A percentile compares a stretch with the other conserved stretches of the same genome.
Evolutionary conservation across 1,140 invertebrate genomes (phyloP).

Genomic region (Ylistrum balloti): DNA sequence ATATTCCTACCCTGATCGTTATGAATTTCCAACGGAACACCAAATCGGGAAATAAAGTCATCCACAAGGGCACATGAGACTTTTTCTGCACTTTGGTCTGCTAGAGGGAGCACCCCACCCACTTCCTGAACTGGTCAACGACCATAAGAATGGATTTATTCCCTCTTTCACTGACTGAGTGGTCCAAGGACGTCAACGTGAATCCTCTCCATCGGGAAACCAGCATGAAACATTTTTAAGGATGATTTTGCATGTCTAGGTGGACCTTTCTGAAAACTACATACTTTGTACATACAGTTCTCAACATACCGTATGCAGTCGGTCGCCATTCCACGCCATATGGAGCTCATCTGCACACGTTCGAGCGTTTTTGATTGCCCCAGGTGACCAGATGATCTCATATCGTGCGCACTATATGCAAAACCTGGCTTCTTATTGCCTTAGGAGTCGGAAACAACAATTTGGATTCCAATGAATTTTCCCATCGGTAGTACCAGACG

Average conservation of each 20-base stretch:
- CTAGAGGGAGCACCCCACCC: slow-evolving; percentile 54
- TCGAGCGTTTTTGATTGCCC: no score
- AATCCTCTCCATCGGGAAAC: slow-evolving; percentile 37
- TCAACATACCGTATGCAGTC: no score
- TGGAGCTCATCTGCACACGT: no score
- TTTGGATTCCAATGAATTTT: no score
- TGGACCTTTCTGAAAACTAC: no score
- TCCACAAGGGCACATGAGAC: slow-evolving; percentile 41
- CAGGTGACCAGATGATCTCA: no score
- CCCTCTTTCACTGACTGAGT: slow-evolving; percentile 42
- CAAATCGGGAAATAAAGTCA: slow-evolving; percentile 41
- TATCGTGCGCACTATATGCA: neutral
- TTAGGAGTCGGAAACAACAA: no score
- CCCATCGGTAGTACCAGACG: no score
- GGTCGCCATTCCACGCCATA: no score
- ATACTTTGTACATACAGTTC: neutral
- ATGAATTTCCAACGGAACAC: slow-evolving; percentile 40
- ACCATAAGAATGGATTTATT: slow-evolving; percentile 54
- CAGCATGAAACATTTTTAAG: neutral
- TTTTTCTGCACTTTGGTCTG: slow-evolving; percentile 50
- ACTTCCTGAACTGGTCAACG: slow-evolving; percentile 59
- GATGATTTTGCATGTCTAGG: no score
- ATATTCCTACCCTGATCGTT: slow-evolving; percentile 54
- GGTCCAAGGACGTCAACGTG: slow-evolving; percentile 49
- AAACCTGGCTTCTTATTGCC: no score